Conservation (phyloP, 2,888 invertebrate genomes). For the Cotesia congregata region DNA sequence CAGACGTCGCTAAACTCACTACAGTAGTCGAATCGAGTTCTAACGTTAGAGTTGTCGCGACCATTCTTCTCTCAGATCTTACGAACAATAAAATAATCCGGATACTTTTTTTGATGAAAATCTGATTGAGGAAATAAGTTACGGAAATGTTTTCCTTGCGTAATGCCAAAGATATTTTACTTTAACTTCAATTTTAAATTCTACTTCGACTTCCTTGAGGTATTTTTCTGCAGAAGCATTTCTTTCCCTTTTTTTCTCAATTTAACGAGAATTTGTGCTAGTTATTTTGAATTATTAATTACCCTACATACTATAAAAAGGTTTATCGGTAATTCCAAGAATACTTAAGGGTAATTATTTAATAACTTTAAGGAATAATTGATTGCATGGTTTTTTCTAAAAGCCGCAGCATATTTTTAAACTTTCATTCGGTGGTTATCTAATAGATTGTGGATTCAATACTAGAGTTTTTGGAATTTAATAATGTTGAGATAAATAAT, state of each 20-base stretch:
- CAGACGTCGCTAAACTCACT: neutral
- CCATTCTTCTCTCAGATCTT: neutral
- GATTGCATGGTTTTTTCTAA: constrained; percentile 29
- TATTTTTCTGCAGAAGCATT: neutral
- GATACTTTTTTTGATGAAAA: constrained; percentile 16
- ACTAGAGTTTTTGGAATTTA: too few species aligned
- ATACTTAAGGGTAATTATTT: constrained; percentile 49
- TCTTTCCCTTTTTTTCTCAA: neutral
- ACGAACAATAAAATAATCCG: constrained; percentile 1
- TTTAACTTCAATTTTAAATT: neutral
- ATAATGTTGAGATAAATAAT: too few species aligned
- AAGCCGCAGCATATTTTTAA: neutral
- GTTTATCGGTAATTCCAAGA: constrained; percentile 23
- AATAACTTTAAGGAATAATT: constrained; percentile 50
- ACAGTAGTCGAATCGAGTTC: constrained; percentile 14
- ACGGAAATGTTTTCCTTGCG: neutral
- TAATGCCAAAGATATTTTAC: neutral
- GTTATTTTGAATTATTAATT: neutral
- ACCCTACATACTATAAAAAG: neutral
- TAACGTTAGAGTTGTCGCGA: neutral
- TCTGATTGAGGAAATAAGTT: neutral
- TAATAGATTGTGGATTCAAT: neutral
- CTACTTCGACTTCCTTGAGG: too few species aligned
- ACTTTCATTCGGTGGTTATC: neutral
- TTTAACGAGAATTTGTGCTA: neutral